phyloP scores from a whole-genome alignment of 1,140 invertebrate species.

The Caenorhabditis remanei region DNA sequence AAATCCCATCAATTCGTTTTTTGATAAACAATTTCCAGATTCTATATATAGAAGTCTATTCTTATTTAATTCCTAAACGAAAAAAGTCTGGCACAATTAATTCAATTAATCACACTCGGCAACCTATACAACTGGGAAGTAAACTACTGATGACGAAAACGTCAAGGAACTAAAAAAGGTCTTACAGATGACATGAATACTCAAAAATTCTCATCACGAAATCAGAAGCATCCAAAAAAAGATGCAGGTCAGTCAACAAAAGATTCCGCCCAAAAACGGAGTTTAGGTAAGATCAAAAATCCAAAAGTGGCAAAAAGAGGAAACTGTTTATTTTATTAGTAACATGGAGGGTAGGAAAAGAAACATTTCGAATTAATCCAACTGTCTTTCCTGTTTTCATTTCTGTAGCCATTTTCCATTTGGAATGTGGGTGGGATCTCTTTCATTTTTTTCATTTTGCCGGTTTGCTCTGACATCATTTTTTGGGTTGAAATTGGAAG shows the following conservation, averaged over 20 bases:
- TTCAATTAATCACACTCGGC: not conserved
- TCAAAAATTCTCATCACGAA: conserved; percentile 12
- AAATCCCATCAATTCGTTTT: too few species aligned
- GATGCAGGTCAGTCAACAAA: conserved; percentile 9
- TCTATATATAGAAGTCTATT: not conserved
- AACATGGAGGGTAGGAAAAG: not conserved
- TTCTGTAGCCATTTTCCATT: conserved; percentile 7
- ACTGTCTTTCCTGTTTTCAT: not conserved
- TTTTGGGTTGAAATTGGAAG: conserved; percentile 36
- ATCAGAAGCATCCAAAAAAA: not conserved
- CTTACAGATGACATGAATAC: not conserved
- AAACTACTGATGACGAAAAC: not conserved
- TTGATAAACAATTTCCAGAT: too few species aligned
- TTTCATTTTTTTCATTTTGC: conserved; percentile 25
- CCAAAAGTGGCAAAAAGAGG: not conserved
- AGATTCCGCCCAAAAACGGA: not conserved
- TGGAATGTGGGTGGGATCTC: conserved; percentile 19
- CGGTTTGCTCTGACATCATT: conserved; percentile 40
- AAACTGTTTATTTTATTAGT: conserved; percentile 8
- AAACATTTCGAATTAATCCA: conserved; percentile 18
- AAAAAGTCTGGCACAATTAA: not conserved
- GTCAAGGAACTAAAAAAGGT: not conserved
- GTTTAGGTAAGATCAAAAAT: not conserved
- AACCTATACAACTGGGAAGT: not conserved
- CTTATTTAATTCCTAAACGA: not conserved